Evolutionary conservation across 2,113 vertebrate genomes (phyloP).

Genomic region (Cyphomyrus discorhynchus): DNA sequence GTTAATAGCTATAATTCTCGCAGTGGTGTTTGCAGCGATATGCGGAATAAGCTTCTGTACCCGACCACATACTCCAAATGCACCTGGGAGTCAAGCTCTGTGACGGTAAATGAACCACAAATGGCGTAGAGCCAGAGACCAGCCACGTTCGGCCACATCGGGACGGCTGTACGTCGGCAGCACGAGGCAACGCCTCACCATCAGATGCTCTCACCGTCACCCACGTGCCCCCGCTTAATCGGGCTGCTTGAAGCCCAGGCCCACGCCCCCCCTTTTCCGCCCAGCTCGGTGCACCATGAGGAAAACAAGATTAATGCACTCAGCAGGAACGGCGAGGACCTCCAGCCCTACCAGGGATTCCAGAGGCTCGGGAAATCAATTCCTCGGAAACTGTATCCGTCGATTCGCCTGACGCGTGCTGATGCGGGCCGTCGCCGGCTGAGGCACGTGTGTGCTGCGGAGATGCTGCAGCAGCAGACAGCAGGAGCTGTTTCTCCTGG

Average conservation of each 20-base stretch:
- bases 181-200: neutral
- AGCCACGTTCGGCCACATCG: neutral
- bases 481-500: neutral
- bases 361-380: conserved; percentile 61
- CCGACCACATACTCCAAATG: too few relatives aligned
- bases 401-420: conserved; percentile 57
- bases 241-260: neutral
- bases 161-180: neutral
- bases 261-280: conserved; percentile 27
- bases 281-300: conserved; percentile 30
- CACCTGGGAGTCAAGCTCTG: neutral
- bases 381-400: conserved; percentile 56
- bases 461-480: neutral
- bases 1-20: neutral
- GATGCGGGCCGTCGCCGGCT: conserved; percentile 33
- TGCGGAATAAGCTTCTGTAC: neutral
- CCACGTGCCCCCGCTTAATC: neutral
- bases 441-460: neutral
- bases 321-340: conserved; percentile 57
- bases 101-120: neutral
- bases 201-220: neutral
- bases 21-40: neutral
- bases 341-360: conserved; percentile 64
- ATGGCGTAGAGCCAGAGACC: neutral
- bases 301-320: conserved; percentile 65